phyloP scores from a whole-genome alignment of 2,888 invertebrate genomes.

The Keiferia lycopersicella region DNA sequence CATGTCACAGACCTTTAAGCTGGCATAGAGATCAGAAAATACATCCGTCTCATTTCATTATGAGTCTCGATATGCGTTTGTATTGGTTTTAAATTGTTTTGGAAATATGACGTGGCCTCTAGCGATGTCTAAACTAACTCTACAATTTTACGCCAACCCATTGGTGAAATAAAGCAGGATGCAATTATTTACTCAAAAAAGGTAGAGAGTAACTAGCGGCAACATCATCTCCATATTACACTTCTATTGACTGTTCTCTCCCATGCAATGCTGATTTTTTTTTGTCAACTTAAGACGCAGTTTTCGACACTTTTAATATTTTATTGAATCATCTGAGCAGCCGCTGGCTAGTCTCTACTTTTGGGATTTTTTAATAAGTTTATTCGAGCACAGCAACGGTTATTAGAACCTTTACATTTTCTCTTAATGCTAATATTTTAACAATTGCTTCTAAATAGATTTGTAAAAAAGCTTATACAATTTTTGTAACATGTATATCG shows the following conservation, averaged over 20 bases:
- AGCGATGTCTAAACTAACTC: slow-evolving; percentile 74
- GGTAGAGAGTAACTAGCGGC: slow-evolving; percentile 1
- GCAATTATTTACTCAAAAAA: neutral
- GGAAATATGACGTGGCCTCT: slow-evolving; percentile 56
- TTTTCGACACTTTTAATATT: neutral
- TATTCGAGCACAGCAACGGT: slow-evolving; percentile 35
- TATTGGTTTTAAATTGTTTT: slow-evolving; percentile 32
- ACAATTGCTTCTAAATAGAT: slow-evolving; percentile 58
- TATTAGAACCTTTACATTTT: slow-evolving; percentile 50
- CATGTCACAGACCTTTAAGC: slow-evolving; percentile 27
- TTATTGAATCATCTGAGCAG: neutral
- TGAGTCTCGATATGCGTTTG: slow-evolving; percentile 10
- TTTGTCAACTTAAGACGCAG: no score
- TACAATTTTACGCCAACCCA: slow-evolving; percentile 41
- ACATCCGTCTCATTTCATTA: neutral
- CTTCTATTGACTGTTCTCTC: no score
- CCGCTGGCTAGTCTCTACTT: neutral
- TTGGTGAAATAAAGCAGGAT: slow-evolving; percentile 49
- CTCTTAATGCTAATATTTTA: slow-evolving; percentile 58
- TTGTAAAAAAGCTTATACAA: slow-evolving; percentile 73
- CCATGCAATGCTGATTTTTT: no score
- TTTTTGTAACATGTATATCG: slow-evolving; percentile 43
- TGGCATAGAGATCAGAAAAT: neutral
- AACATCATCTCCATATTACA: neutral
- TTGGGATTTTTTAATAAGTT: neutral